Evolutionary conservation across 2,797 vertebrate genomes (phyloP).

Genomic region (Chloroceryle amazona): DNA sequence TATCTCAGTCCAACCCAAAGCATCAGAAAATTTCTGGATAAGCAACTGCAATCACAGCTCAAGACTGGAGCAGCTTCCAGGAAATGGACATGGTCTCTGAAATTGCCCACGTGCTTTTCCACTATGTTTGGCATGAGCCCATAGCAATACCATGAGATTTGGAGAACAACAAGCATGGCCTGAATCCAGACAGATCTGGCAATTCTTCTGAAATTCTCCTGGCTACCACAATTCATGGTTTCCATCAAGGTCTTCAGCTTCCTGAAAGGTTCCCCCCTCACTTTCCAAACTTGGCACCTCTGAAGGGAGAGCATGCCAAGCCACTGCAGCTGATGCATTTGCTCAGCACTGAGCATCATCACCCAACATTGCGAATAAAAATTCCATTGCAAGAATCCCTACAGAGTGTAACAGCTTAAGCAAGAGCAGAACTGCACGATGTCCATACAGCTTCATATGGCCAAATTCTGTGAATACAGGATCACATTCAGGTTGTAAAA

Average conservation of each 20-base stretch:
- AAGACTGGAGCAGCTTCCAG: background rate
- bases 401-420: background rate
- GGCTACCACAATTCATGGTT: background rate
- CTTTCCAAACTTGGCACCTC: background rate
- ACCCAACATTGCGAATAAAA: background rate
- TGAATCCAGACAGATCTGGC: slow-evolving; percentile 2
- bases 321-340: background rate
- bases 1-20: background rate
- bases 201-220: background rate
- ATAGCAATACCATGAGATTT: background rate
- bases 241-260: background rate
- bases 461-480: background rate
- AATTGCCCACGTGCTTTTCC: background rate
- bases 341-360: background rate
- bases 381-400: background rate
- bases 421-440: background rate
- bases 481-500: background rate
- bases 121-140: background rate
- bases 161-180: background rate
- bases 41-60: background rate
- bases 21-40: background rate
- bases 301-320: background rate
- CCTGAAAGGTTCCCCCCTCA: background rate
- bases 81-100: background rate
- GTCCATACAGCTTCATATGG: background rate